phyloP scores from a whole-genome alignment of 2,888 invertebrate genomes.

The Pocota personata region DNA sequence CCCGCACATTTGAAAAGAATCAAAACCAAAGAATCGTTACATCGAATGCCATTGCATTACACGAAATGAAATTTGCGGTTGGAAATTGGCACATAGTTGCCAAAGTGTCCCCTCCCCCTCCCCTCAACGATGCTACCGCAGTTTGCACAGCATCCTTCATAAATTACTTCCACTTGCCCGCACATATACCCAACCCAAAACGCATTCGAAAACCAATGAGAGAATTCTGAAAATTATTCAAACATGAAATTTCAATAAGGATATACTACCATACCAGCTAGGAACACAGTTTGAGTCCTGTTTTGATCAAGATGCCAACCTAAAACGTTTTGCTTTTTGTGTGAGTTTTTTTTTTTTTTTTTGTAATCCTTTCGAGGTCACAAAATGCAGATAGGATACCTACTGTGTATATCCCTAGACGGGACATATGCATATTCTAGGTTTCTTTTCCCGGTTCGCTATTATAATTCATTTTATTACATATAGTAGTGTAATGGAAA shows the following conservation, averaged over 20 bases:
- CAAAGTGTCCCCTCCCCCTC: slow-evolving; percentile 48
- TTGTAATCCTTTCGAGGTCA: slow-evolving; percentile 33
- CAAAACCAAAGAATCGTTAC: slow-evolving; percentile 27
- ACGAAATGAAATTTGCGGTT: slow-evolving; percentile 57
- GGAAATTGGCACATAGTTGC: slow-evolving; percentile 64
- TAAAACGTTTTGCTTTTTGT: slow-evolving; percentile 35
- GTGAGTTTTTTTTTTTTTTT: slow-evolving; percentile 7
- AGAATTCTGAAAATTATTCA: slow-evolving; percentile 67
- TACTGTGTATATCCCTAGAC: not conserved
- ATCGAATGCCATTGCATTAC: slow-evolving; percentile 29
- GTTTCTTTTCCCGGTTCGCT: slow-evolving; percentile 23
- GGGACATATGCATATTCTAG: slow-evolving; percentile 20
- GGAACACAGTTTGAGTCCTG: slow-evolving; percentile 36
- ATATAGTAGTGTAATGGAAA: slow-evolving; percentile 52
- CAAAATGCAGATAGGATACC: not conserved
- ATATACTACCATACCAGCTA: slow-evolving; percentile 6
- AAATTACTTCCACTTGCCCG: slow-evolving; percentile 44
- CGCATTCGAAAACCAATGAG: slow-evolving; percentile 50
- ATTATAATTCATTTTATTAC: slow-evolving; percentile 67
- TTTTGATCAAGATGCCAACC: slow-evolving; percentile 66
- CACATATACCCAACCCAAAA: not conserved
- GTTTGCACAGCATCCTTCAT: slow-evolving; percentile 54
- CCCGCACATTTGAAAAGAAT: not conserved
- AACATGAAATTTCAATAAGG: slow-evolving; percentile 71
- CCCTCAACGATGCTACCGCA: slow-evolving; percentile 39